Percentiles rank a stretch among this genome's conserved stretches.
These are phyloP conservation scores for Drosophila birchii DNA, from an alignment of 2,888 invertebrate species.

Conservation along the genomic window DNA sequence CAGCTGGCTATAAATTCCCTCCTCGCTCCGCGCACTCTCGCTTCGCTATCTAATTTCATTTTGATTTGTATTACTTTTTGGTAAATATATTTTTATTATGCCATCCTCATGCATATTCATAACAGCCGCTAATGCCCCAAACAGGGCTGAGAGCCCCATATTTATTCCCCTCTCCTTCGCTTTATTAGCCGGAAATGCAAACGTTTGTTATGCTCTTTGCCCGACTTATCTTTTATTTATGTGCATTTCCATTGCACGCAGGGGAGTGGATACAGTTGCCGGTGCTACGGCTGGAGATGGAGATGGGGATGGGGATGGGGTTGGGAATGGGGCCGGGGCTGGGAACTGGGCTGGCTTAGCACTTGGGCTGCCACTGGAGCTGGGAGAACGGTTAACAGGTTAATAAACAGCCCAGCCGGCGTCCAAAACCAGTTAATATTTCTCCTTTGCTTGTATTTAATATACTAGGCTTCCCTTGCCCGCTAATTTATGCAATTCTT, in stretches of 20 bases:
- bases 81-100: slow-evolving; percentile 46
- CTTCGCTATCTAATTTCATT: slow-evolving; percentile 58
- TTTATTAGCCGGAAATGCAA: slow-evolving; percentile 78
- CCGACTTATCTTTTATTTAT: slow-evolving; percentile 68
- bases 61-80: slow-evolving; percentile 41
- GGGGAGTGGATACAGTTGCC: slow-evolving; percentile 15
- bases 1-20: slow-evolving; percentile 11
- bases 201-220: slow-evolving; percentile 71
- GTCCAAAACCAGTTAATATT: slow-evolving; percentile 34
- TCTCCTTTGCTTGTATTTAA: slow-evolving; percentile 25
- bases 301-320: slow-evolving; percentile 1
- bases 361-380: not conserved
- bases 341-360: slow-evolving; percentile 7
- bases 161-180: slow-evolving; percentile 48
- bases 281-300: not conserved
- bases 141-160: slow-evolving; percentile 44
- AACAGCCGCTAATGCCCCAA: slow-evolving; percentile 54
- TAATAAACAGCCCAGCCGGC: slow-evolving; percentile 31
- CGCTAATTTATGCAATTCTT: slow-evolving; percentile 31
- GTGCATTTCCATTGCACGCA: slow-evolving; percentile 44
- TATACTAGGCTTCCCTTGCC: slow-evolving; percentile 34
- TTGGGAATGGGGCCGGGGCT: not conserved
- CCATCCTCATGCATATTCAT: slow-evolving; percentile 70
- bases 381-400: slow-evolving; percentile 38
- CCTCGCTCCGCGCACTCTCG: slow-evolving; percentile 8